Evolutionary conservation across 2,888 invertebrate genomes (phyloP).

Genomic region (Chrysina gloriosa): DNA sequence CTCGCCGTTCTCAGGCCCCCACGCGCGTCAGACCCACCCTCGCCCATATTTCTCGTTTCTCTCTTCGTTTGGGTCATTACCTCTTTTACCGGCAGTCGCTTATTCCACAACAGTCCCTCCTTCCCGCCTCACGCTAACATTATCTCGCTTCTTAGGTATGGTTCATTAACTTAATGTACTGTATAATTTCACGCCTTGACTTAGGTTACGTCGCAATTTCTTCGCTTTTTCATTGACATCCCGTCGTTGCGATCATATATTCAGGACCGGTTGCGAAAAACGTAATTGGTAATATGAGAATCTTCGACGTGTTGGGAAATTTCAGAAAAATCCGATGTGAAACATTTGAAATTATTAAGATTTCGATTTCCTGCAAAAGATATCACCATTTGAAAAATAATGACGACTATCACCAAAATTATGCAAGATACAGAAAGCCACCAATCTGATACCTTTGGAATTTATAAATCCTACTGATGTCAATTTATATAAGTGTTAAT

Average conservation of each 20-base stretch:
- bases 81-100: slow-evolving; percentile 35
- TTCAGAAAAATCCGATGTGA: too few species aligned
- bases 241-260: slow-evolving; percentile 20
- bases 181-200: slow-evolving; percentile 40
- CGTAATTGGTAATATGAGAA: too few species aligned
- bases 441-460: too few species aligned
- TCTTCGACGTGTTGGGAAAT: too few species aligned
- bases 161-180: slow-evolving; percentile 47
- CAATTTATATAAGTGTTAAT: too few species aligned
- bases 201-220: slow-evolving; percentile 31
- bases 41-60: slow-evolving; percentile 22
- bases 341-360: too few species aligned
- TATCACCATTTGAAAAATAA: too few species aligned
- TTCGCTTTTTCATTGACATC: slow-evolving; percentile 30
- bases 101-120: slow-evolving; percentile 32
- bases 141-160: slow-evolving; percentile 42
- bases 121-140: neutral
- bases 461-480: too few species aligned
- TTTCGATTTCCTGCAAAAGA: too few species aligned
- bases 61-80: slow-evolving; percentile 39
- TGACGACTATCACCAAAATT: too few species aligned
- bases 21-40: neutral
- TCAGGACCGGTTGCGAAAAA: too few species aligned
- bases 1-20: neutral
- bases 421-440: too few species aligned